Conservation (phyloP, 2,113 vertebrate species). For the Zosterops lateralis region DNA sequence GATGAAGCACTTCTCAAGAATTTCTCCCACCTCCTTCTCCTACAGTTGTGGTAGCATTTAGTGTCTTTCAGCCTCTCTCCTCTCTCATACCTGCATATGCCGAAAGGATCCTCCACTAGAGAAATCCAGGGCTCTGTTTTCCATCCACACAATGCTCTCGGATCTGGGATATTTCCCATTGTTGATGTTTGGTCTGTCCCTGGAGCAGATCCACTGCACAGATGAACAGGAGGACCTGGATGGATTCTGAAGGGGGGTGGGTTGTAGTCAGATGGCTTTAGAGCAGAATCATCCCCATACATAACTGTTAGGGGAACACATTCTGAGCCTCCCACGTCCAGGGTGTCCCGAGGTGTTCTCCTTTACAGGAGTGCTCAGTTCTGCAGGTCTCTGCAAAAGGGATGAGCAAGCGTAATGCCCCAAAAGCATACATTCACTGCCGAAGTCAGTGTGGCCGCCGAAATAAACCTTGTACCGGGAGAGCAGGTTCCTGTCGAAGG, state of each 20-base stretch:
- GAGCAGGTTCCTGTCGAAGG: rapidly evolving
- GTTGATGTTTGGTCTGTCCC: rapidly evolving
- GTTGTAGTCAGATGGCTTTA: neutral
- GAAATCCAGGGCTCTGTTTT: neutral
- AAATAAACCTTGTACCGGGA: neutral
- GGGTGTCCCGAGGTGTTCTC: neutral
- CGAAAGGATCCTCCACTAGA: neutral
- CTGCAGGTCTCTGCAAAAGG: neutral
- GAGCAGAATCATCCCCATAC: neutral
- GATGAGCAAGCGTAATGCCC: rapidly evolving
- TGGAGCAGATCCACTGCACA: neutral
- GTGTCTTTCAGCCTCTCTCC: neutral
- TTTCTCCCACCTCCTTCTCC: neutral
- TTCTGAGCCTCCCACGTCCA: rapidly evolving
- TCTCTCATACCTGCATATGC: neutral
- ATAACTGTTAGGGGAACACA: rapidly evolving
- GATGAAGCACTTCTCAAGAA: neutral
- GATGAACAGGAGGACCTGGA: neutral
- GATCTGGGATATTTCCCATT: rapidly evolving
- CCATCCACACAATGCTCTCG: rapidly evolving
- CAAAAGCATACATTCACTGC: neutral
- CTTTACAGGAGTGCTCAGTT: neutral
- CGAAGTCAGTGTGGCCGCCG: rapidly evolving
- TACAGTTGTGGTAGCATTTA: neutral
- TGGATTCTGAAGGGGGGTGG: neutral